These are phyloP conservation scores for Mus minutoides DNA, from an alignment of 2,797 vertebrate genomes.

Conservation along the genomic window DNA sequence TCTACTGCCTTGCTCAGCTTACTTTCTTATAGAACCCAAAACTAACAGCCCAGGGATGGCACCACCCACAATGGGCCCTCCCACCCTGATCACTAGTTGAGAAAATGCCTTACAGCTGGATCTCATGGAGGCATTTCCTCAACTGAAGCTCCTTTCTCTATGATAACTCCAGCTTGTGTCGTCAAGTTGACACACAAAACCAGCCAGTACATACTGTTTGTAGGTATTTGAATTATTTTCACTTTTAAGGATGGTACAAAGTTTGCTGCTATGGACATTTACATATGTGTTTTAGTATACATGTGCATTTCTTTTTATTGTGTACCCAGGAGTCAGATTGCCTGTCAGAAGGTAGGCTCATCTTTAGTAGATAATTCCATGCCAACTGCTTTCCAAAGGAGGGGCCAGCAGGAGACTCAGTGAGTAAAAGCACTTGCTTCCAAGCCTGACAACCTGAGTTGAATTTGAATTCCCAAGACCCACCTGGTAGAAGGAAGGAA, in stretches of 20 bases:
- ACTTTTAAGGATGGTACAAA: conserved; percentile 18
- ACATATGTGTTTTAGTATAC: conserved; percentile 8
- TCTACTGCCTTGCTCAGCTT: too few species aligned
- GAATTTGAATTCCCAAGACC: neutral
- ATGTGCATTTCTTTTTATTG: neutral
- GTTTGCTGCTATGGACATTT: neutral
- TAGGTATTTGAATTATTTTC: conserved; percentile 52
- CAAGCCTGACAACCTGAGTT: neutral
- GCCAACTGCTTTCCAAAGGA: conserved; percentile 10
- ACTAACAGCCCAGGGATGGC: too few species aligned
- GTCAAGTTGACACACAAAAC: too few species aligned
- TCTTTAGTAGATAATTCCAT: neutral
- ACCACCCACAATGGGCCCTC: too few species aligned
- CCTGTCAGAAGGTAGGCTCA: neutral
- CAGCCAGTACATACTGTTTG: neutral
- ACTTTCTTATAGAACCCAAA: too few species aligned
- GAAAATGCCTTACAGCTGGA: too few species aligned
- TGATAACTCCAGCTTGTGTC: too few species aligned
- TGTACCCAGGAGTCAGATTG: conserved; percentile 16
- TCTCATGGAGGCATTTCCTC: too few species aligned
- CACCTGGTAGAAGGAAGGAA: neutral
- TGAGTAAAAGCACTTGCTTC: neutral
- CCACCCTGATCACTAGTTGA: too few species aligned
- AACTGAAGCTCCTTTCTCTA: too few species aligned
- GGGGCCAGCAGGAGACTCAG: neutral